Evolutionary conservation across 2,113 vertebrate genomes (phyloP).

Genomic region (Aptenodytes forsteri): DNA sequence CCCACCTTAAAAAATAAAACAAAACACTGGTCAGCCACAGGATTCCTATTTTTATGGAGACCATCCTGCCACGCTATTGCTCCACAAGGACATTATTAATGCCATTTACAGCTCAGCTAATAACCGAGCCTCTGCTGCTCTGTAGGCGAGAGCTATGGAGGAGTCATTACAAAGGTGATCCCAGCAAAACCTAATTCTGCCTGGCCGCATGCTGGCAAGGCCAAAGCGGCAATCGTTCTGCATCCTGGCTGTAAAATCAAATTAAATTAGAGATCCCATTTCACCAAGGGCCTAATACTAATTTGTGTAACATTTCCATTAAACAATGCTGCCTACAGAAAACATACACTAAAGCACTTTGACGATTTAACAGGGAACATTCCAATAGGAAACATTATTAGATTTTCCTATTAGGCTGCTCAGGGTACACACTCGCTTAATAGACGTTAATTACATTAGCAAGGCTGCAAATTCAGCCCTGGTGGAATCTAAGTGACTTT

Average conservation of each 20-base stretch:
- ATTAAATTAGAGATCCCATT: constrained; percentile 75
- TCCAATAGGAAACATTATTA: constrained; percentile 68
- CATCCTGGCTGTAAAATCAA: constrained; percentile 70
- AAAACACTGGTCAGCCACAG: background rate
- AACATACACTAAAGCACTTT: constrained; percentile 12
- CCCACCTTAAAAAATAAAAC: background rate
- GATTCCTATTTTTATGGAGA: constrained; percentile 54
- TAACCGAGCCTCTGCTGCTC: background rate
- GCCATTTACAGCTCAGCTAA: constrained; percentile 59
- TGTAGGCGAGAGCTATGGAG: background rate
- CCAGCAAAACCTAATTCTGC: constrained; percentile 38
- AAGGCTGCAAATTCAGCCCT: constrained; percentile 49
- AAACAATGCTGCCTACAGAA: constrained; percentile 68
- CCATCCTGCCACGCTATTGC: constrained; percentile 30
- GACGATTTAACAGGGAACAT: constrained; percentile 33
- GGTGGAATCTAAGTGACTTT: constrained; percentile 47
- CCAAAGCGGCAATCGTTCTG: background rate
- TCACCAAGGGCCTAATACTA: constrained; percentile 71
- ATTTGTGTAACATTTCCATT: constrained; percentile 78
- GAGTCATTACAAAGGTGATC: constrained; percentile 57
- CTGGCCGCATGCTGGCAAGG: constrained; percentile 38
- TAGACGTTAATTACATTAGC: constrained; percentile 69
- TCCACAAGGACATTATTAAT: constrained; percentile 64
- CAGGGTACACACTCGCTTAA: background rate
- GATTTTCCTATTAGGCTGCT: constrained; percentile 70